Evolutionary conservation across 2,113 vertebrate species (phyloP).

Genomic region (Albula goreensis): DNA sequence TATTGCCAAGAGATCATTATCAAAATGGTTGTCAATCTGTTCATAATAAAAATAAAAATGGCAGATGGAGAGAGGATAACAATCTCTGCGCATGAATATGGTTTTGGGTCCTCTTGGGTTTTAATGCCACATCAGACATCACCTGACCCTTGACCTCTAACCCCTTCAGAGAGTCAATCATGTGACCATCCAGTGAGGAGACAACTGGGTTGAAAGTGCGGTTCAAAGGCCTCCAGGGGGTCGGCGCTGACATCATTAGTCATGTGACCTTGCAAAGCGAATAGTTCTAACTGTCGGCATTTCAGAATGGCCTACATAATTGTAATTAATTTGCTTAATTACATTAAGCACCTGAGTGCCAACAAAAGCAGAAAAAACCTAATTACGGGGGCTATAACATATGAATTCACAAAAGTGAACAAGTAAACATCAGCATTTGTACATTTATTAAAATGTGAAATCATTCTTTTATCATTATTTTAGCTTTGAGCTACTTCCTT

Average conservation of each 20-base stretch:
- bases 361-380: not conserved
- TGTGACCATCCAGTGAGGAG: conserved; percentile 37
- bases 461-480: not conserved
- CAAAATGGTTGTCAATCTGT: too few relatives aligned
- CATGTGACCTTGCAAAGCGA: conserved; percentile 26
- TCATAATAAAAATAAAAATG: not conserved
- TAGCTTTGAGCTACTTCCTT: not conserved
- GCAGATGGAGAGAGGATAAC: not conserved
- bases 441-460: not conserved
- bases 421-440: not conserved
- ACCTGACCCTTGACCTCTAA: conserved; percentile 32
- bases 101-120: not conserved
- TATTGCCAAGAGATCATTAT: too few relatives aligned
- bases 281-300: not conserved
- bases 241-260: conserved; percentile 46
- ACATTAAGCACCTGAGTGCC: not conserved
- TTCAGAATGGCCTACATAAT: not conserved
- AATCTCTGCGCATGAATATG: not conserved
- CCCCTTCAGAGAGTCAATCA: not conserved
- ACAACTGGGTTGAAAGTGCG: conserved; percentile 25
- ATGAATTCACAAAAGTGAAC: not conserved
- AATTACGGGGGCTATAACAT: not conserved
- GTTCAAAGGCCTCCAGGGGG: conserved; percentile 43
- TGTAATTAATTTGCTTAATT: not conserved
- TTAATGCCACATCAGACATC: conserved; percentile 68